Percentiles rank a stretch among this genome's conserved stretches.
phyloP scores from a whole-genome alignment of 1,140 invertebrate species.

The Saccostrea cuccullata region DNA sequence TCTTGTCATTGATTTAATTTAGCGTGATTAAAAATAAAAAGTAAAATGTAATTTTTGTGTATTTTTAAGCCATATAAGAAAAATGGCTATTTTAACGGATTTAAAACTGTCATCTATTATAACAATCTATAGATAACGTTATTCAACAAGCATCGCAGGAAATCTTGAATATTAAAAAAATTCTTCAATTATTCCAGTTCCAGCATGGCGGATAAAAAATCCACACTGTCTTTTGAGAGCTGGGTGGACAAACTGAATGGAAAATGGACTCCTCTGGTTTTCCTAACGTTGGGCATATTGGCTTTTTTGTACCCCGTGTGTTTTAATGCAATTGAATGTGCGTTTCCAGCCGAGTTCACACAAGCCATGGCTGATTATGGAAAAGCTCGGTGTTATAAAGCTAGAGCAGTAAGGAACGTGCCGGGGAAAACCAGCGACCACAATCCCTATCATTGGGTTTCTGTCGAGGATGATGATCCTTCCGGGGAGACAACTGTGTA shows the following conservation, averaged over 20 bases:
- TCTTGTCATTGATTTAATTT: too few species aligned
- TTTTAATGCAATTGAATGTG: background rate
- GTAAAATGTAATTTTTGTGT: too few species aligned
- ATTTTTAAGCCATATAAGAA: too few species aligned
- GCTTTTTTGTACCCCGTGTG: background rate
- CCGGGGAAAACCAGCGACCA: background rate
- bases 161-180: too few species aligned
- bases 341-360: background rate
- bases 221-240: background rate
- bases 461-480: too few species aligned
- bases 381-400: background rate
- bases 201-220: too few species aligned
- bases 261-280: background rate
- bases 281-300: background rate
- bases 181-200: too few species aligned
- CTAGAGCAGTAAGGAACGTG: background rate
- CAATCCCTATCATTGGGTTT: background rate
- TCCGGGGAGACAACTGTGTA: background rate
- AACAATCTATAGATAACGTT: too few species aligned
- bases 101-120: too few species aligned
- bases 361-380: background rate
- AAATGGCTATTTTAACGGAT: too few species aligned
- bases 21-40: too few species aligned
- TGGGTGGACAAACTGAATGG: background rate
- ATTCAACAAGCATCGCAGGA: too few species aligned